These are phyloP conservation scores for Pyrgilauda ruficollis DNA, from an alignment of 2,113 vertebrate species.

Conservation along the genomic window DNA sequence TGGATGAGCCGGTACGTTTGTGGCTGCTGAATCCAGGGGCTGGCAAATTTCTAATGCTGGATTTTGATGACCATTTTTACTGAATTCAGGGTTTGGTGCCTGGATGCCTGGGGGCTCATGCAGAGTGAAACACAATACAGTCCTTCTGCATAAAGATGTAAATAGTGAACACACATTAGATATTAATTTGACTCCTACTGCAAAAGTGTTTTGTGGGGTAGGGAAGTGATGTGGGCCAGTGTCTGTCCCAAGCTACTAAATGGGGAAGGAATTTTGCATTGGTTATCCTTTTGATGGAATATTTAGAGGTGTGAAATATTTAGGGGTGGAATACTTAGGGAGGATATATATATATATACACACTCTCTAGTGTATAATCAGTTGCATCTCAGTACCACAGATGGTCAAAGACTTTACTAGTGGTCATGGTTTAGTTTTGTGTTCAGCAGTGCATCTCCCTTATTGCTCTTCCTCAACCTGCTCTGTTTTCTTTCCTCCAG, in stretches of 20 bases:
- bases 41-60: background rate
- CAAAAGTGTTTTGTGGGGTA: background rate
- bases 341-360: background rate
- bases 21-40: background rate
- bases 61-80: background rate
- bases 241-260: background rate
- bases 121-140: background rate
- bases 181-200: background rate
- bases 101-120: background rate
- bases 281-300: background rate
- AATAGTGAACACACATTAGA: fast-evolving
- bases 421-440: background rate
- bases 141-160: background rate
- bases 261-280: background rate
- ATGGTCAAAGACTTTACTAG: background rate
- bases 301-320: background rate
- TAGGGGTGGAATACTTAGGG: background rate
- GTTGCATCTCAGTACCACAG: background rate
- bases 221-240: background rate
- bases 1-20: constrained; percentile 89
- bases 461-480: background rate
- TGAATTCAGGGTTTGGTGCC: background rate
- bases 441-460: background rate
- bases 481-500: constrained; percentile 61
- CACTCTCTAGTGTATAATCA: background rate